Conservation (phyloP, 2,888 invertebrate genomes). For the Eurytoma adleriae region DNA sequence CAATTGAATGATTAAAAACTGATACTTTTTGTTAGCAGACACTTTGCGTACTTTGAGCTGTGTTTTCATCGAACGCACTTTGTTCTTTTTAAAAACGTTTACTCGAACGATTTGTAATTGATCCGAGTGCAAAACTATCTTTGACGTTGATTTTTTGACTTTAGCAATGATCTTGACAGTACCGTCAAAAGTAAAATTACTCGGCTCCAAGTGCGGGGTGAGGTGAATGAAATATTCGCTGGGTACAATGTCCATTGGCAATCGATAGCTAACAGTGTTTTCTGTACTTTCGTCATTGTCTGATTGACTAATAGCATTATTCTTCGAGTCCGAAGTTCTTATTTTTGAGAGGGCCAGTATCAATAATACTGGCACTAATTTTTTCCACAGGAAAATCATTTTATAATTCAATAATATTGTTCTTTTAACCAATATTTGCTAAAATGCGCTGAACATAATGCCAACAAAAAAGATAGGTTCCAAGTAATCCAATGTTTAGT, state of each 20-base stretch:
- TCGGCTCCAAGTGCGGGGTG: constrained; percentile 1
- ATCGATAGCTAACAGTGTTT: constrained; percentile 27
- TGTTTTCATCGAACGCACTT: not conserved
- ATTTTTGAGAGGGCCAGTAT: too few relatives aligned
- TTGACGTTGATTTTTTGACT: not conserved
- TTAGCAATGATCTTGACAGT: constrained; percentile 6
- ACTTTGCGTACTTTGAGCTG: not conserved
- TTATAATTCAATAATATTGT: too few relatives aligned
- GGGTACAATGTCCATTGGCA: constrained; percentile 14
- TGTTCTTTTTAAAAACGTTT: not conserved
- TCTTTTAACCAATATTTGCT: too few relatives aligned
- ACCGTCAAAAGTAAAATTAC: constrained; percentile 43
- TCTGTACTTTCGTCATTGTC: not conserved
- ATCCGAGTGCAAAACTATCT: constrained; percentile 20
- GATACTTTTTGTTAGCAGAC: constrained; percentile 3
- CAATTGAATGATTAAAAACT: constrained; percentile 31
- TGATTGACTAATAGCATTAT: not conserved
- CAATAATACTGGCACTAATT: too few relatives aligned
- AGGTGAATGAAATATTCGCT: constrained; percentile 20
- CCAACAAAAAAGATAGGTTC: too few relatives aligned
- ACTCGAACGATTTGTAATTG: not conserved
- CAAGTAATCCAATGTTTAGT: too few relatives aligned
- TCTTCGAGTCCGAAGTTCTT: too few relatives aligned
- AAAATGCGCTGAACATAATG: too few relatives aligned
- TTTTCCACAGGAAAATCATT: too few relatives aligned